phyloP scores from a whole-genome alignment of 2,888 invertebrate species.

The Automeris io region DNA sequence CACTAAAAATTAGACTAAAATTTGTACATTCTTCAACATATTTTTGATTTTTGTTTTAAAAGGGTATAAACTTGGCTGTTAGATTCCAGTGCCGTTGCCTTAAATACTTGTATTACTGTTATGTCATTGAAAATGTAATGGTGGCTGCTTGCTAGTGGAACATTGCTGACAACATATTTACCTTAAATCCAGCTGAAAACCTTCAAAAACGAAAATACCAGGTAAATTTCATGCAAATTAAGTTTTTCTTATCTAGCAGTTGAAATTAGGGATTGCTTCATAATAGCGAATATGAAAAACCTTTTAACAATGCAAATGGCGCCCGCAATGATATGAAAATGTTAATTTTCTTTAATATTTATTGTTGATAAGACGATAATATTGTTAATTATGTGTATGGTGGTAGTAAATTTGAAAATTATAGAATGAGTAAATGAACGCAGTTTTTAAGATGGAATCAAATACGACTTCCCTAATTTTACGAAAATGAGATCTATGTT shows the following conservation, averaged over 20 bases:
- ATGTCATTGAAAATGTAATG: slow-evolving; percentile 47
- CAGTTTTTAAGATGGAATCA: no score
- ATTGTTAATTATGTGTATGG: slow-evolving; percentile 16
- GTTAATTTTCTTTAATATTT: slow-evolving; percentile 14
- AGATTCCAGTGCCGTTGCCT: slow-evolving; percentile 16
- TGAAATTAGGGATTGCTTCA: no score
- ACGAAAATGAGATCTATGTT: no score
- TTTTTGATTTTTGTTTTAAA: no score
- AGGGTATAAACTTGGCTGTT: slow-evolving; percentile 18
- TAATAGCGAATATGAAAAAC: background rate
- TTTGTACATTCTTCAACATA: no score
- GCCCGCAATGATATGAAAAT: slow-evolving; percentile 6
- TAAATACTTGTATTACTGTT: slow-evolving; percentile 12
- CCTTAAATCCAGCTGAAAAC: slow-evolving; percentile 47
- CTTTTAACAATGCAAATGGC: slow-evolving; percentile 25
- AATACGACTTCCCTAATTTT: no score
- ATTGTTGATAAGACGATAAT: no score
- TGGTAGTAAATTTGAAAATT: slow-evolving; percentile 28
- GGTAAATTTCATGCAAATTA: slow-evolving; percentile 5
- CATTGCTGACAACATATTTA: slow-evolving; percentile 74
- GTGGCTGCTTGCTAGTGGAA: slow-evolving; percentile 58
- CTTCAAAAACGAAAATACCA: slow-evolving; percentile 39
- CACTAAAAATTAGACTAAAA: no score
- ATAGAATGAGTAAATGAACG: background rate
- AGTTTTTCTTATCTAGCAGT: no score